Conservation (phyloP, 2,113 vertebrate species). For the Orycteropus afer region DNA sequence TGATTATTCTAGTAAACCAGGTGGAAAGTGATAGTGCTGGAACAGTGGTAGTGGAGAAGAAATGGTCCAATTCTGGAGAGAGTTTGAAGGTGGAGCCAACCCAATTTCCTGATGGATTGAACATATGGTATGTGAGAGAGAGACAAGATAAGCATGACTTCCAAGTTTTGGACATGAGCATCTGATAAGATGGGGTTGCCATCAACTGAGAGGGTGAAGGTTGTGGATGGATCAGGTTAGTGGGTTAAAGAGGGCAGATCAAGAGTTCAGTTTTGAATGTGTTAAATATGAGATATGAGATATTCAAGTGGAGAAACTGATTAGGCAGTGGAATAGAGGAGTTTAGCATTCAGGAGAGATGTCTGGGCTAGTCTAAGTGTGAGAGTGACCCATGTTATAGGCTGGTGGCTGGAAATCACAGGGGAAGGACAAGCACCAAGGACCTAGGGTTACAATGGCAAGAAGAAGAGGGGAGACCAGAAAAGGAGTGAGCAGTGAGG, state of each 20-base stretch:
- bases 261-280: not conserved
- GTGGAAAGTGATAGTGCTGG: not conserved
- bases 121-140: not conserved
- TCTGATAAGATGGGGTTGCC: too few species aligned
- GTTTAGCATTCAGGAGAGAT: not conserved
- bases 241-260: not conserved
- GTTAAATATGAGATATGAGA: not conserved
- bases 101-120: not conserved
- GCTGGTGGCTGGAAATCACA: rapidly evolving
- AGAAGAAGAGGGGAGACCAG: not conserved
- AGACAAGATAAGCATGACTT: not conserved
- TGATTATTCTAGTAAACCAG: not conserved
- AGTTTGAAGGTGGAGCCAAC: not conserved
- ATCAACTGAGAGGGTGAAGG: too few species aligned
- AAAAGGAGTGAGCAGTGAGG: not conserved
- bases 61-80: rapidly evolving
- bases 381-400: not conserved
- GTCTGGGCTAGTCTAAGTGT: not conserved
- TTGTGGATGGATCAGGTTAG: rapidly evolving
- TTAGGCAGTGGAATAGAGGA: too few species aligned
- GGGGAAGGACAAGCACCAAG: too few species aligned
- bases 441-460: not conserved
- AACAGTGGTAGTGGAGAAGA: not conserved
- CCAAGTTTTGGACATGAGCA: not conserved
- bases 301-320: not conserved